Conservation (phyloP, 2,113 vertebrate species). For the Petrocephalus zakoni region DNA sequence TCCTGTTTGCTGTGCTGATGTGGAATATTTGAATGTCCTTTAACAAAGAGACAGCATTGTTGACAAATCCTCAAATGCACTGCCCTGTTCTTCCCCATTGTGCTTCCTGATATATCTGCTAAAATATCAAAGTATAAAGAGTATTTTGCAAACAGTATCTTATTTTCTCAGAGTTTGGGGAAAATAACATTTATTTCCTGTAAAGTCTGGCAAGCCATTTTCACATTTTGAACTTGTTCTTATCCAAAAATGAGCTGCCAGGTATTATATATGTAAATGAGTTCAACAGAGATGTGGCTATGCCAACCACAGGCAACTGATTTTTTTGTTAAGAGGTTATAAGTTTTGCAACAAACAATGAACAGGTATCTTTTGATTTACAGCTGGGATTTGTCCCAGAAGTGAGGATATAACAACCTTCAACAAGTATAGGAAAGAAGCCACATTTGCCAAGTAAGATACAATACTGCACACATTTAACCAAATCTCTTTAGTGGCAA, state of each 20-base stretch:
- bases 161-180: slow-evolving; percentile 1
- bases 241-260: background rate
- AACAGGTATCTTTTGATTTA: too few species aligned
- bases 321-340: too few species aligned
- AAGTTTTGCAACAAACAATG: too few species aligned
- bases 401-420: too few species aligned
- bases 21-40: background rate
- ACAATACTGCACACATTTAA: too few species aligned
- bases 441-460: too few species aligned
- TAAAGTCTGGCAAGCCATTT: background rate
- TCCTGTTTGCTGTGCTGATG: background rate
- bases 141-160: background rate
- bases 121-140: background rate
- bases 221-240: background rate
- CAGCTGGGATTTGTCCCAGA: too few species aligned
- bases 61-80: background rate
- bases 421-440: too few species aligned
- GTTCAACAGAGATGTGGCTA: background rate
- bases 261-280: background rate
- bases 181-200: background rate
- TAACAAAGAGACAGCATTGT: background rate
- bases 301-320: background rate
- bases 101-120: slow-evolving; percentile 1
- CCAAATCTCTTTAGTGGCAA: too few species aligned
- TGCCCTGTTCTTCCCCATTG: background rate